phyloP scores from a whole-genome alignment of 1,140 invertebrate species.

The Melitaea cinxia region DNA sequence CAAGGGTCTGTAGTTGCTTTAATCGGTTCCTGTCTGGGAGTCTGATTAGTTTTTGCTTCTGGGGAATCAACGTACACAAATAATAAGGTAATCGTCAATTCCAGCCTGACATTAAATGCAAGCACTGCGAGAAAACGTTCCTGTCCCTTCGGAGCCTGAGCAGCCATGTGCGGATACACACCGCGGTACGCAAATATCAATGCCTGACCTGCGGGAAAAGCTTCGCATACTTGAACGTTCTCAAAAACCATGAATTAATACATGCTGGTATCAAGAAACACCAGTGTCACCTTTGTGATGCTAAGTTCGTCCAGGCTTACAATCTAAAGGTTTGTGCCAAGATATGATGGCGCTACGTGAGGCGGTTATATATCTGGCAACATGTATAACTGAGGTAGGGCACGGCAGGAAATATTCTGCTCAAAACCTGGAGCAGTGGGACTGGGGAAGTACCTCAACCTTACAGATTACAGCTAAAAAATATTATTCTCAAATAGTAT shows the following conservation, averaged over 20 bases:
- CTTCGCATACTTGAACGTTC: conserved; percentile 82
- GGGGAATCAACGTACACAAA: background rate
- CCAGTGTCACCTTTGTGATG: conserved; percentile 75
- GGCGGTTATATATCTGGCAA: no score
- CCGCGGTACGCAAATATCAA: conserved; percentile 90
- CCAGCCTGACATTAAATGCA: conserved; percentile 78
- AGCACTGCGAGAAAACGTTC: conserved; percentile 76
- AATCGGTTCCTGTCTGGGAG: conserved; percentile 1
- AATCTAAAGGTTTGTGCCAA: conserved; percentile 67
- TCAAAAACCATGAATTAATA: conserved; percentile 78
- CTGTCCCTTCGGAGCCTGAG: conserved; percentile 65
- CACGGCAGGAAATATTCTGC: no score
- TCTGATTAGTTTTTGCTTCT: conserved; percentile 4
- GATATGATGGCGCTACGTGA: background rate
- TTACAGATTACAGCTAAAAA: no score
- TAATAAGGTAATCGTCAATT: conserved; percentile 30
- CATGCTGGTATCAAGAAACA: conserved; percentile 75
- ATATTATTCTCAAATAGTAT: no score
- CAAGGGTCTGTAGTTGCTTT: conserved; percentile 2
- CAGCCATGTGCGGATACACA: conserved; percentile 89
- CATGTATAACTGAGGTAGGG: no score
- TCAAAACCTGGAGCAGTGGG: no score
- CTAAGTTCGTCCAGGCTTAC: conserved; percentile 73
- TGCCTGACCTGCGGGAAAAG: conserved; percentile 89
- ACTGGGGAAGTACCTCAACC: no score